Evolutionary conservation across 2,888 invertebrate species (phyloP), one percentile per base, ranked within the genome.

Genomic region (Latrodectus elegans): DNA sequence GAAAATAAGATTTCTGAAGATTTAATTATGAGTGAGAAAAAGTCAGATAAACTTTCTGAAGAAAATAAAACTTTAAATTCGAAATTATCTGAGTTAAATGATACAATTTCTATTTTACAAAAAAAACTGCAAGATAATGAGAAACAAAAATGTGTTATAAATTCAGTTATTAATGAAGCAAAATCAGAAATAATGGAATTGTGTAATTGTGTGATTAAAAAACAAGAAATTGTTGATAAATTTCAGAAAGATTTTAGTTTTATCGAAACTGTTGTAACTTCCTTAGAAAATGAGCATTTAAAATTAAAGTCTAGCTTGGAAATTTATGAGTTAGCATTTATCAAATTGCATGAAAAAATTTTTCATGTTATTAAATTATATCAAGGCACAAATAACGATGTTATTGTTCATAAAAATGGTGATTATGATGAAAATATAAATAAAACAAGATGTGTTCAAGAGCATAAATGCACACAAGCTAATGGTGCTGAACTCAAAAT

Each of bases 191-290:
- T 82, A 12, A 11, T 22, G 67, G 12, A 67, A 49, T 76, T 88
- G 65, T 68, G 74, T 17, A 60, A 79, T 22, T 3, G 49, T 22
- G n/a, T 86, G 38, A 71, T 55, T 26, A 75, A 80, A 73, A 89
- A 88, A 38, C 55, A 55, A 22, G 55, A 65, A 52, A 52, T 22
- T 17, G 8, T 84, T 49, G 4, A 52, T 12, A 52, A 84, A 12
- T 72, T 82, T 14, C 67, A 75, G 10, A 51, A 78, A 14, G 67
- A 68, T 49, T 52, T 80, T 26, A 64, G n/a, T 49, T n/a, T 53
- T 52, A 60, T 82, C 22, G 78, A 87, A 55, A 78, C 22, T 74
- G 64, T 55, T 26, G 51, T 84, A 12, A 71, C 22, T 15, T 72
- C 26, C 26, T 26, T 81, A 8, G 84, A 84, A 79, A 17, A 65